Evolutionary conservation across 2,797 vertebrate species (phyloP).

Genomic region (Leuciscus waleckii): DNA sequence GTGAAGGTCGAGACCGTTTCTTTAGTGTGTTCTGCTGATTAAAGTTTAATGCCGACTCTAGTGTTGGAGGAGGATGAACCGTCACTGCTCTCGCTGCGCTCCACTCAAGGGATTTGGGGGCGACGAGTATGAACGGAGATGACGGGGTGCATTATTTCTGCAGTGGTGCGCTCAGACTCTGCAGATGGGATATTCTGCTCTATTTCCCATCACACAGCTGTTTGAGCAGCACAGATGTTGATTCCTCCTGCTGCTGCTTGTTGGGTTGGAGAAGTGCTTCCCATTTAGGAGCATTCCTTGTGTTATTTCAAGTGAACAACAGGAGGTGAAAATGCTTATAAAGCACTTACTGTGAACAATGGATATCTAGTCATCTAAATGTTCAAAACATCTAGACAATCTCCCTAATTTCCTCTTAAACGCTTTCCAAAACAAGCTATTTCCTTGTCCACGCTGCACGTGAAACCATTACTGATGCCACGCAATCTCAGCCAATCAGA

Average conservation of each 20-base stretch:
- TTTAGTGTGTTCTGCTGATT: background rate
- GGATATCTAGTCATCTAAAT: background rate
- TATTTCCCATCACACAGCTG: slow-evolving; percentile 19
- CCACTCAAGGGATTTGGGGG: background rate
- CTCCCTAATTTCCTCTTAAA: background rate
- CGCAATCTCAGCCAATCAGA: background rate
- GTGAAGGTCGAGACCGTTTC: background rate
- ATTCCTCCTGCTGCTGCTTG: background rate
- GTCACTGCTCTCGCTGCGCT: background rate
- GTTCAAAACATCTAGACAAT: background rate
- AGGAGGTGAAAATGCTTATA: background rate
- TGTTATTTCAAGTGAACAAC: background rate
- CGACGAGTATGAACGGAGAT: background rate
- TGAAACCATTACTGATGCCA: background rate
- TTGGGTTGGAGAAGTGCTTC: background rate
- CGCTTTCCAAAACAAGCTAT: background rate
- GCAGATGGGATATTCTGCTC: slow-evolving; percentile 41
- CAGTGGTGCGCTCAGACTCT: slow-evolving; percentile 22
- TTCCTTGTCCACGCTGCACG: background rate
- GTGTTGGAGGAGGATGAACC: background rate
- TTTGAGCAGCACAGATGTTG: slow-evolving; percentile 14
- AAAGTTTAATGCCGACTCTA: slow-evolving; percentile 7
- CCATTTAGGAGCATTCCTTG: background rate
- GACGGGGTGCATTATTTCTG: slow-evolving; percentile 17
- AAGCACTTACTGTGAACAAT: background rate